A percentile compares a stretch with the other conserved stretches of the same genome.
Conservation (phyloP, 2,888 invertebrate species). For the Caenorhabditis afra region DNA sequence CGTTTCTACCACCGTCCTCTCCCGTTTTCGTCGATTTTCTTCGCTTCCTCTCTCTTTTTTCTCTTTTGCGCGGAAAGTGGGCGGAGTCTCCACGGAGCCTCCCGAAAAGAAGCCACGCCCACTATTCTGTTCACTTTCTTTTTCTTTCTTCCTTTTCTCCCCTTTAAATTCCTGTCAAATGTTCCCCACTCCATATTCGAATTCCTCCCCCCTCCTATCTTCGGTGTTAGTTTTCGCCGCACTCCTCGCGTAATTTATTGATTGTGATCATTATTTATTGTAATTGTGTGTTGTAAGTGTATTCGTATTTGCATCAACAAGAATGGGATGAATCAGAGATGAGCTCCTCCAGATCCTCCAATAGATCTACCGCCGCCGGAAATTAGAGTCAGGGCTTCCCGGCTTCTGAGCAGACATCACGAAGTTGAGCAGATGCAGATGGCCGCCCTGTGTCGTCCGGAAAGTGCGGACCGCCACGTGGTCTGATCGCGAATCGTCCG, state of each 20-base stretch:
- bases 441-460: not conserved
- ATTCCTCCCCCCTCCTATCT: constrained; percentile 5
- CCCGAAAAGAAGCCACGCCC: constrained; percentile 15
- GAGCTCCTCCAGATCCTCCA: constrained; percentile 9
- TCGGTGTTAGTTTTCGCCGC: constrained; percentile 9
- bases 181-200: constrained; percentile 4
- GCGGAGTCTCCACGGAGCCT: constrained; percentile 42
- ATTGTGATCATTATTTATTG: constrained; percentile 49
- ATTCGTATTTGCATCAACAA: constrained; percentile 10
- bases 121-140: constrained; percentile 32
- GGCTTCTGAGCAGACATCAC: constrained; percentile 18
- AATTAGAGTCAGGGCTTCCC: constrained; percentile 45
- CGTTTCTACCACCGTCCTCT: constrained; percentile 36
- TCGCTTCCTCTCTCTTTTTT: not conserved
- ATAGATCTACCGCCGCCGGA: constrained; percentile 21
- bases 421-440: constrained; percentile 37
- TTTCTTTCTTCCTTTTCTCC: constrained; percentile 22
- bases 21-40: constrained; percentile 2
- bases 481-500: no score
- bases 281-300: constrained; percentile 25
- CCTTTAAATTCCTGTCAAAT: constrained; percentile 22
- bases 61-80: constrained; percentile 32
- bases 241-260: constrained; percentile 34
- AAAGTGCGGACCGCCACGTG: no score
- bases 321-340: constrained; percentile 47